These are phyloP conservation scores for Chaetoderma sp. DNA, from an alignment of 2,888 invertebrate species.

Conservation along the genomic window DNA sequence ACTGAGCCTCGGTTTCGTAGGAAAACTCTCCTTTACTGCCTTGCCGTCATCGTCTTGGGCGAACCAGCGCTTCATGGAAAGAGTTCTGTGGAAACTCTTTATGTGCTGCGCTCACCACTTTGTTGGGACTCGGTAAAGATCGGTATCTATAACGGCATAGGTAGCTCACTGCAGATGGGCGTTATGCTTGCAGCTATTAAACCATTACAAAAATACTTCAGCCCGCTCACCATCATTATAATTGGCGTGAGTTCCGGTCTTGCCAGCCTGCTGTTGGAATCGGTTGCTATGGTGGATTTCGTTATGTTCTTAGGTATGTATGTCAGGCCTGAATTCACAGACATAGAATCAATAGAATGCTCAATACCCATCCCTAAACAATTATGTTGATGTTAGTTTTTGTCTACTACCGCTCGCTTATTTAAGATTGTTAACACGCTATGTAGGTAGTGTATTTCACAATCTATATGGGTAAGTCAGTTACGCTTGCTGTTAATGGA, in stretches of 20 bases:
- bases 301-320: not conserved
- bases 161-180: not conserved
- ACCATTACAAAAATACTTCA: not conserved
- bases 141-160: not conserved
- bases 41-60: not conserved
- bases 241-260: not conserved
- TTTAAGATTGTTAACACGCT: too few species aligned
- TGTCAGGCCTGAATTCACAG: too few species aligned
- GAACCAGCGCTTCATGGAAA: not conserved
- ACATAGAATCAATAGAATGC: too few species aligned
- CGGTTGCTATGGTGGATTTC: not conserved
- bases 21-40: not conserved
- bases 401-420: too few species aligned
- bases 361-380: too few species aligned
- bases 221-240: not conserved
- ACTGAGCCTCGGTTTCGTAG: not conserved
- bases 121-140: not conserved
- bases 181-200: not conserved
- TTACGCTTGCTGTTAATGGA: too few species aligned
- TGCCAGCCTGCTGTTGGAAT: not conserved
- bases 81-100: not conserved
- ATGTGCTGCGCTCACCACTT: not conserved
- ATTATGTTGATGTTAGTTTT: too few species aligned
- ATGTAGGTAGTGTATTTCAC: too few species aligned
- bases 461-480: too few species aligned